A percentile compares a stretch with the other conserved stretches of the same genome.
Evolutionary conservation across 2,113 vertebrate genomes (phyloP).

Genomic region (Perca flavescens): DNA sequence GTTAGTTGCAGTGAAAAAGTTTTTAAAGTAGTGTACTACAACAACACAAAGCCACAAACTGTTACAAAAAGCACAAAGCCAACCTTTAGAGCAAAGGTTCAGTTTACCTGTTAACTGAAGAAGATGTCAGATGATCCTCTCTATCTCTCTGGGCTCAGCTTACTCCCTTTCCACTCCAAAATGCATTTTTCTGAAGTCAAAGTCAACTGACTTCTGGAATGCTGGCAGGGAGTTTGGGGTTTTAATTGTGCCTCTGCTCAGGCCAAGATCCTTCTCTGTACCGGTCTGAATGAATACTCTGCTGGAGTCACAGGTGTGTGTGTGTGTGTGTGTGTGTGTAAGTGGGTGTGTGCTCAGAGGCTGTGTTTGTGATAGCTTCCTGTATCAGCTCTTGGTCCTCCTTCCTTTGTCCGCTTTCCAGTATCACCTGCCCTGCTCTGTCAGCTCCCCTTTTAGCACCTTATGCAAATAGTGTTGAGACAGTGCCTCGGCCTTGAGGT

Average conservation of each 20-base stretch:
- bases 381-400: conserved; percentile 46
- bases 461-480: conserved; percentile 74
- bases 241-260: not conserved
- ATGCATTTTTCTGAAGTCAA: conserved; percentile 38
- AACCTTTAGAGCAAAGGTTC: conserved; percentile 11
- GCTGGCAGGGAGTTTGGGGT: conserved; percentile 12
- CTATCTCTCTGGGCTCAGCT: conserved; percentile 22
- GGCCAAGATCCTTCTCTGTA: conserved; percentile 41
- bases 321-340: conserved; percentile 8
- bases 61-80: not conserved
- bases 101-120: conserved; percentile 59
- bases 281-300: not conserved
- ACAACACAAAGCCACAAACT: not conserved
- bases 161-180: conserved; percentile 20
- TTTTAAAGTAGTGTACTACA: not conserved
- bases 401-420: conserved; percentile 49
- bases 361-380: conserved; percentile 6
- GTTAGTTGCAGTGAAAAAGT: not conserved
- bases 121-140: conserved; percentile 35
- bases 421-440: conserved; percentile 72
- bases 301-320: conserved; percentile 36
- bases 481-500: conserved; percentile 56
- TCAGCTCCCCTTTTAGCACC: conserved; percentile 69
- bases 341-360: conserved; percentile 39
- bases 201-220: conserved; percentile 25